Conservation (phyloP, 2,888 invertebrate genomes). For the Acronicta alni region DNA sequence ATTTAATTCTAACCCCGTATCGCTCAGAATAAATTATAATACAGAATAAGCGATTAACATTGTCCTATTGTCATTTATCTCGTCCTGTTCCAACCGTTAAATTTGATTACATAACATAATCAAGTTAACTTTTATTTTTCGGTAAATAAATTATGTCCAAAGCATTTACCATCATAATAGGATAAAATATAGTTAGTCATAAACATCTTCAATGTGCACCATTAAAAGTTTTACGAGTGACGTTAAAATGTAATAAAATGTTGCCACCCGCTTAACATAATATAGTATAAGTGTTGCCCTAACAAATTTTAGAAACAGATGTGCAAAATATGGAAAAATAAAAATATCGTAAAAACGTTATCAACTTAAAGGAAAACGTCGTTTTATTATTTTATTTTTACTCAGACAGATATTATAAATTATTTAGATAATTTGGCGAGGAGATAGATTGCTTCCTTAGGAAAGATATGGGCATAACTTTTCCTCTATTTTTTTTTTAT, state of each 20-base stretch:
- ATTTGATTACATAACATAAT: slow-evolving; percentile 51
- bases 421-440: no score
- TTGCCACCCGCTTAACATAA: slow-evolving; percentile 70
- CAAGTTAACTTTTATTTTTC: slow-evolving; percentile 41
- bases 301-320: slow-evolving; percentile 50
- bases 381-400: slow-evolving; percentile 19
- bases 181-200: slow-evolving; percentile 75
- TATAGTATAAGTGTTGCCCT: slow-evolving; percentile 42
- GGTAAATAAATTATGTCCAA: slow-evolving; percentile 54
- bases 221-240: slow-evolving; percentile 76
- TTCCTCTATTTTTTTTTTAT: no score
- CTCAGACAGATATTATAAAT: slow-evolving; percentile 9
- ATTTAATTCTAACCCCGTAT: slow-evolving; percentile 19
- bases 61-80: slow-evolving; percentile 42
- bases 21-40: slow-evolving; percentile 45
- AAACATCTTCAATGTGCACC: slow-evolving; percentile 74
- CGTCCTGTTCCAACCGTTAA: slow-evolving; percentile 50
- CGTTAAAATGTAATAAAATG: slow-evolving; percentile 77
- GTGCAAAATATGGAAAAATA: slow-evolving; percentile 36
- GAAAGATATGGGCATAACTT: no score
- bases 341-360: slow-evolving; percentile 26
- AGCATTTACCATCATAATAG: slow-evolving; percentile 69
- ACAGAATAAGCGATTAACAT: slow-evolving; percentile 30
- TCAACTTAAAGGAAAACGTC: slow-evolving; percentile 11
- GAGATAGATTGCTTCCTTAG: no score